Evolutionary conservation across 1,140 invertebrate genomes (phyloP).

Genomic region (Lordiphosa collinella): DNA sequence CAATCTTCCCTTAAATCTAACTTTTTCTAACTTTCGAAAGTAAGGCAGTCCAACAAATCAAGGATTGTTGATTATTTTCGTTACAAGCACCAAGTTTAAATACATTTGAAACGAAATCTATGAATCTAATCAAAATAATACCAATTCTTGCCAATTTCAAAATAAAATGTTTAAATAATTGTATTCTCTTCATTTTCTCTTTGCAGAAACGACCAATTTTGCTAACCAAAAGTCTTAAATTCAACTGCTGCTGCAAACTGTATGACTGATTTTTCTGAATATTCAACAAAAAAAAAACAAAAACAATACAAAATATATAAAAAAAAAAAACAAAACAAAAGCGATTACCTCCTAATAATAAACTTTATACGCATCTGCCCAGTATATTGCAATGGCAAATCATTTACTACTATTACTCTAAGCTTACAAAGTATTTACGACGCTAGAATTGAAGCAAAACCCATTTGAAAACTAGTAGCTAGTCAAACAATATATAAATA

Average conservation of each 20-base stretch:
- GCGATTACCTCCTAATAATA: slow-evolving; percentile 39
- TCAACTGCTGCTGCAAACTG: slow-evolving; percentile 67
- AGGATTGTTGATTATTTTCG: no score
- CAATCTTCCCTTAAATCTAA: no score
- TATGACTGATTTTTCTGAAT: slow-evolving; percentile 68
- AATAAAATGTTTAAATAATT: no score
- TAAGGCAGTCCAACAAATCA: no score
- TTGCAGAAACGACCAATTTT: slow-evolving; percentile 65
- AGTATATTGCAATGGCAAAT: slow-evolving; percentile 22
- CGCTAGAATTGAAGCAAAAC: slow-evolving; percentile 12
- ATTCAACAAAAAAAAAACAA: slow-evolving; percentile 20
- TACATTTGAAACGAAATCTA: no score
- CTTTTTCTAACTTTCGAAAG: no score
- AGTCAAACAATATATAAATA: not conserved
- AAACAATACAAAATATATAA: not conserved
- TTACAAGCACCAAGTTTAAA: no score
- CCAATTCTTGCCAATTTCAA: no score
- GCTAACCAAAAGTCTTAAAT: slow-evolving; percentile 65
- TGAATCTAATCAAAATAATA: no score
- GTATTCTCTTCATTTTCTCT: slow-evolving; percentile 2
- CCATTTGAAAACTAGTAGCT: slow-evolving; percentile 14
- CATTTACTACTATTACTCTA: slow-evolving; percentile 17
- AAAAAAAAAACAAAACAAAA: slow-evolving; percentile 14
- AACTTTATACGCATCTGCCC: slow-evolving; percentile 8
- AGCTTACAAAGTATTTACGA: slow-evolving; percentile 8